Evolutionary conservation across 1,140 invertebrate species (phyloP).

Genomic region (Trachymyrmex cornetzi): DNA sequence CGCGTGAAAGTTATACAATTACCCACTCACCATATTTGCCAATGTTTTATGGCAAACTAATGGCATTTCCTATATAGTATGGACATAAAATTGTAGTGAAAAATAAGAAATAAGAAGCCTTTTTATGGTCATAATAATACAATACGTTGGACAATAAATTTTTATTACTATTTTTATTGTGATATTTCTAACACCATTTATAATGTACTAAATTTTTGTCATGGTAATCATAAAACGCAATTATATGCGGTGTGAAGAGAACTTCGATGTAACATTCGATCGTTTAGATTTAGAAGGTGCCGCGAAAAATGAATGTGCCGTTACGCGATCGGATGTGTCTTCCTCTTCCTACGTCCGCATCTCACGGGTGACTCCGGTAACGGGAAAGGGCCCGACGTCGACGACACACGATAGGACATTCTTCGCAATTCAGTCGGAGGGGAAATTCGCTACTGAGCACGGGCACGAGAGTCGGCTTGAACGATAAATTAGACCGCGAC

Average conservation of each 20-base stretch:
- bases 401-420: constrained; percentile 16
- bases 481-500: constrained; percentile 76
- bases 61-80: neutral
- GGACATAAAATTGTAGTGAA: neutral
- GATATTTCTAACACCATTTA: constrained; percentile 5
- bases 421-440: constrained; percentile 11
- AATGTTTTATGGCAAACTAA: constrained; percentile 6
- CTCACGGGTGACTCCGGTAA: constrained; percentile 4
- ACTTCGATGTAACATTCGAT: neutral
- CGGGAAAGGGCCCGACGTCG: neutral
- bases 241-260: neutral
- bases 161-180: neutral
- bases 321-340: constrained; percentile 52
- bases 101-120: neutral
- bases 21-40: neutral
- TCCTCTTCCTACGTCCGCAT: constrained; percentile 46
- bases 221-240: neutral
- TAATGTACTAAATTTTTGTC: neutral
- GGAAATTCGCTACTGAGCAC: constrained; percentile 31
- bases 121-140: neutral
- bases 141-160: neutral
- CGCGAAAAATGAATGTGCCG: constrained; percentile 11
- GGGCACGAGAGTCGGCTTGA: constrained; percentile 34
- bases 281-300: neutral
- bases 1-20: constrained; percentile 46